Evolutionary conservation across 2,888 invertebrate species (phyloP), one percentile per base, ranked within the genome.

Genomic region (Coenonympha arcania): DNA sequence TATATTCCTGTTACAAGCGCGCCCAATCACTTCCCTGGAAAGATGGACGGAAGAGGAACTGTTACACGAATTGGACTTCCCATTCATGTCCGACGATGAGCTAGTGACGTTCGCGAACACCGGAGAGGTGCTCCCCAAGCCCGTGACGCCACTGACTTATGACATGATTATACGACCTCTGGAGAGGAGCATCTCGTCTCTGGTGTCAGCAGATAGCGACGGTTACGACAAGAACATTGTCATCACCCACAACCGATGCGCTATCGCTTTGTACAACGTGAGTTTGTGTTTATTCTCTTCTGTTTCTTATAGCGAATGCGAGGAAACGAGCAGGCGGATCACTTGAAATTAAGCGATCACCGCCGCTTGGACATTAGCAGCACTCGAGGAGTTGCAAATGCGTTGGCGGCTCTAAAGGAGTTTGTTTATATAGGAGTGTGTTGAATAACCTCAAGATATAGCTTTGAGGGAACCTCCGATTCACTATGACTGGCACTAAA

Each of bases 31-130:
- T 0, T 90, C 91, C 0, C 66, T 92, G 20, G 90, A 91, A 58
- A 73, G 87, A 0, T 94, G 94, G 90, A 90, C 90, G 0, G 92
- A 94, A 48, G 93, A 91, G 61, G 95, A 95, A 63, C 69, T 95
- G 22, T 76, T 89, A 3, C 94, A 94, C 65, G 95, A 96, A 74
- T 80, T 93, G 63, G 95, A 95, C 70, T 76, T 88, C 0, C 87
- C 93, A 0, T 73, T 91, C 3, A 87, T 91, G 65, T 86, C 89
- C 0, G 89, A 91, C 18, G 86, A 88, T n/a, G 91, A 92, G 54
- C 73, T 90, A 0, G 69, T 88, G 18, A 91, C 93, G 0, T 91
- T 90, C 54, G 93, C 91, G 6, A 95, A 95, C 68, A 87, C 90
- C 1, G 93, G 93, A 73, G 95, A 90, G 79, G 91, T 93, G 11